Percentiles rank a stretch among this genome's conserved stretches.
Evolutionary conservation across 1,140 invertebrate genomes (phyloP).

Genomic region (Aleiodes sp.): DNA sequence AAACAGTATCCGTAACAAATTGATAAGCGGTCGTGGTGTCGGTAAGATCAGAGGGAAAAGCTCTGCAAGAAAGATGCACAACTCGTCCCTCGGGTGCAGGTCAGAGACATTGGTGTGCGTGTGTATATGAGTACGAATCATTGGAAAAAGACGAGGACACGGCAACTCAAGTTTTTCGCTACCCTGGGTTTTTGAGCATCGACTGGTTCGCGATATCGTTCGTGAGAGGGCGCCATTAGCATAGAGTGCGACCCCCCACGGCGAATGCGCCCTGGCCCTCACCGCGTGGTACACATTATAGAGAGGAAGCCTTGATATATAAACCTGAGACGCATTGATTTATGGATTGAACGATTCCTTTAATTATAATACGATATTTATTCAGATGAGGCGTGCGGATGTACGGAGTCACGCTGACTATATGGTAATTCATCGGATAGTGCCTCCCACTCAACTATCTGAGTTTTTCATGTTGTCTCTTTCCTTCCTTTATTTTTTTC

Average conservation of each 20-base stretch:
- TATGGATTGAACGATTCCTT: constrained; percentile 64
- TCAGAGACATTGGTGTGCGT: constrained; percentile 40
- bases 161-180: constrained; percentile 22
- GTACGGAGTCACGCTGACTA: constrained; percentile 60
- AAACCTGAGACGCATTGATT: constrained; percentile 62
- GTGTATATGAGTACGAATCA: neutral
- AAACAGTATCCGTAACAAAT: constrained; percentile 64
- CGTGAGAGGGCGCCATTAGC: constrained; percentile 64
- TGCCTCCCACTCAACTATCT: constrained; percentile 39
- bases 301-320: constrained; percentile 55
- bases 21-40: constrained; percentile 59
- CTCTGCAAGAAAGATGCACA: neutral
- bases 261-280: constrained; percentile 39
- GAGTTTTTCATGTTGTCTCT: neutral
- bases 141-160: constrained; percentile 18
- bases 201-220: constrained; percentile 38
- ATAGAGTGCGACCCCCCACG: constrained; percentile 61
- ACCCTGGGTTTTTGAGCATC: constrained; percentile 18
- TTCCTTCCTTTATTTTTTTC: constrained; percentile 13
- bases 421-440: constrained; percentile 52
- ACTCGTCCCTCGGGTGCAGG: constrained; percentile 36
- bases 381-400: constrained; percentile 56
- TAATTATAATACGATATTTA: constrained; percentile 68
- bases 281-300: constrained; percentile 53
- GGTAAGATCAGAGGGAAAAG: constrained; percentile 57